A percentile compares a stretch with the other conserved stretches of the same genome.
phyloP scores from a whole-genome alignment of 2,888 invertebrate species.

The Rugalucina vietnamica region DNA sequence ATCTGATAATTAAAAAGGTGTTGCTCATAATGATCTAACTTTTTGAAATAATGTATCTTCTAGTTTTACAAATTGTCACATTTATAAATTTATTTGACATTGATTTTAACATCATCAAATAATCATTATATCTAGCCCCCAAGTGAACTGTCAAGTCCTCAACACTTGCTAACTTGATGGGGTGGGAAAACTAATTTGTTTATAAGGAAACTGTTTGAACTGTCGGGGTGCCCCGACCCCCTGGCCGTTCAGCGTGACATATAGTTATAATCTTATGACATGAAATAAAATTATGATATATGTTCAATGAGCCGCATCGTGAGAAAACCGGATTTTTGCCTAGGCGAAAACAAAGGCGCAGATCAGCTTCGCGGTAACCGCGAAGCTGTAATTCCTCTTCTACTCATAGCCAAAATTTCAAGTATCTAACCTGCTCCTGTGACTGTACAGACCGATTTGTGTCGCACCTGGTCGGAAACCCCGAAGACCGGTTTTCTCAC shows the following conservation, averaged over 20 bases:
- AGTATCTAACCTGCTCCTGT: too few species aligned
- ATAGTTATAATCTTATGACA: not conserved
- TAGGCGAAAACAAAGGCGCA: too few species aligned
- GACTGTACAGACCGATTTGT: too few species aligned
- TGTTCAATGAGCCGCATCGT: too few species aligned
- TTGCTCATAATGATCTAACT: not conserved
- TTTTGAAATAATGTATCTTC: slow-evolving; percentile 15
- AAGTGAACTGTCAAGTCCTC: not conserved
- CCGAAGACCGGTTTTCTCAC: too few species aligned
- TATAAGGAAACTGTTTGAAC: slow-evolving; percentile 46
- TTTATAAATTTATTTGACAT: slow-evolving; percentile 14
- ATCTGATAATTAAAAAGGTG: slow-evolving; percentile 6
- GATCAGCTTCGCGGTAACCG: too few species aligned
- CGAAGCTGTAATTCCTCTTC: too few species aligned
- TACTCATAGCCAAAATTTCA: too few species aligned
- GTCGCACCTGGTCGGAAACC: too few species aligned
- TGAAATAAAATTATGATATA: slow-evolving; percentile 8
- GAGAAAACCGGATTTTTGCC: too few species aligned
- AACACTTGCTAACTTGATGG: slow-evolving; percentile 3
- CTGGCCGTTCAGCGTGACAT: not conserved
- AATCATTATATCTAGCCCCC: slow-evolving; percentile 6
- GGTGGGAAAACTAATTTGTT: slow-evolving; percentile 53
- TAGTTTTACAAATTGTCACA: slow-evolving; percentile 10
- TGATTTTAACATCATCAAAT: slow-evolving; percentile 2
- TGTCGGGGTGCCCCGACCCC: not conserved